Percentiles rank a stretch among this genome's conserved stretches.
Evolutionary conservation across 2,113 vertebrate species (phyloP).

Genomic region (Piaya cayana): DNA sequence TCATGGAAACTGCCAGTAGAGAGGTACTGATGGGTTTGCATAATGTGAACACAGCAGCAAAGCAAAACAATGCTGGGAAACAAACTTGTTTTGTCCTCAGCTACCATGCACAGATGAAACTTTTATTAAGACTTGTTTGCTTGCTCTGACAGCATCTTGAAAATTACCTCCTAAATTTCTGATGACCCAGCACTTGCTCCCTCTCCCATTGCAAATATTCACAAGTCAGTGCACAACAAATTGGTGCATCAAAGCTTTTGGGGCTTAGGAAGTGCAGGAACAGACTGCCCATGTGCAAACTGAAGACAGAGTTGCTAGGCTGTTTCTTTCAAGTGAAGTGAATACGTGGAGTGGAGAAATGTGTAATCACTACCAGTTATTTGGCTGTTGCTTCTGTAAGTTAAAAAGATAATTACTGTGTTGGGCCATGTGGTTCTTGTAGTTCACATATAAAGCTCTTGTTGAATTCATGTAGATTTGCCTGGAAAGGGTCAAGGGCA

Average conservation of each 20-base stretch:
- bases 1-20: slow-evolving; percentile 51
- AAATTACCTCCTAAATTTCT: background rate
- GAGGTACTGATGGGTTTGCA: background rate
- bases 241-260: background rate
- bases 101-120: background rate
- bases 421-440: background rate
- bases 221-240: background rate
- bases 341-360: background rate
- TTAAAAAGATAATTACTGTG: background rate
- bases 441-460: background rate
- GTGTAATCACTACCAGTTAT: slow-evolving; percentile 40
- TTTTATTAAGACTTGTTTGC: background rate
- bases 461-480: background rate
- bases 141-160: background rate
- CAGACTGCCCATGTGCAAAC: background rate
- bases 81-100: slow-evolving; percentile 20
- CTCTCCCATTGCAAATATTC: background rate
- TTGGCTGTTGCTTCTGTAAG: slow-evolving; percentile 10
- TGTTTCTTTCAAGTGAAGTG: slow-evolving; percentile 36
- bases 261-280: background rate
- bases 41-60: slow-evolving; percentile 26
- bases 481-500: background rate
- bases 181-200: background rate
- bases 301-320: background rate
- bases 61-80: slow-evolving; percentile 61